A percentile compares a stretch with the other conserved stretches of the same genome.
These are phyloP conservation scores for Cydia amplana DNA, from an alignment of 1,140 invertebrate species.

Conservation along the genomic window DNA sequence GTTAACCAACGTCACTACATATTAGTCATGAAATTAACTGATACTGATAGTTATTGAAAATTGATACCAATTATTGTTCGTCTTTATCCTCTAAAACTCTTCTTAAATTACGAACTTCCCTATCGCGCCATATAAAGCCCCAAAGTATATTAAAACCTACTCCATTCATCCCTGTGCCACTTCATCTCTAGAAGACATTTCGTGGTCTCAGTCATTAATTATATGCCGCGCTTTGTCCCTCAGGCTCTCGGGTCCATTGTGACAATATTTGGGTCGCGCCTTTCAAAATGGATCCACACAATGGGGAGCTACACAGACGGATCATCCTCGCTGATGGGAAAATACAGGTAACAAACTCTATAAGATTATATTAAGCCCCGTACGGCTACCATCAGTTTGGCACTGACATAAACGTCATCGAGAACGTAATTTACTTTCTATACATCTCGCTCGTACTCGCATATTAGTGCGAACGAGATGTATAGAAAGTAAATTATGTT, in stretches of 20 bases:
- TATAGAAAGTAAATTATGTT: no score
- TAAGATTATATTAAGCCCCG: conserved; percentile 41
- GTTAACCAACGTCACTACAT: no score
- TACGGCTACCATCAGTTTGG: no score
- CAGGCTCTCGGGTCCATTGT: conserved; percentile 64
- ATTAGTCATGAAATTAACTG: no score
- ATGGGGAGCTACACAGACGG: conserved; percentile 62
- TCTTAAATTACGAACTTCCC: no score
- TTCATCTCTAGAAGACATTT: conserved; percentile 65
- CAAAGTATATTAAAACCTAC: conserved; percentile 6
- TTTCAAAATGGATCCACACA: conserved; percentile 65
- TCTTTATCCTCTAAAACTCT: no score
- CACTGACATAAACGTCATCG: no score
- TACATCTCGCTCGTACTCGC: no score
- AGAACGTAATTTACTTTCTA: no score
- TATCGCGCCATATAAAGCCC: background rate
- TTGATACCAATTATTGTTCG: no score
- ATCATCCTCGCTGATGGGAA: conserved; percentile 61
- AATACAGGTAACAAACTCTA: conserved; percentile 53
- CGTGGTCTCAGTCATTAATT: conserved; percentile 74
- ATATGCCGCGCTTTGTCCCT: conserved; percentile 71
- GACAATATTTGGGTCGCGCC: conserved; percentile 72
- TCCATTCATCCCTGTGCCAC: conserved; percentile 39
- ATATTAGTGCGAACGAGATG: no score
- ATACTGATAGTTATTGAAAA: no score